Conservation (phyloP, 1,140 invertebrate genomes). For the Meteorus sp. region DNA sequence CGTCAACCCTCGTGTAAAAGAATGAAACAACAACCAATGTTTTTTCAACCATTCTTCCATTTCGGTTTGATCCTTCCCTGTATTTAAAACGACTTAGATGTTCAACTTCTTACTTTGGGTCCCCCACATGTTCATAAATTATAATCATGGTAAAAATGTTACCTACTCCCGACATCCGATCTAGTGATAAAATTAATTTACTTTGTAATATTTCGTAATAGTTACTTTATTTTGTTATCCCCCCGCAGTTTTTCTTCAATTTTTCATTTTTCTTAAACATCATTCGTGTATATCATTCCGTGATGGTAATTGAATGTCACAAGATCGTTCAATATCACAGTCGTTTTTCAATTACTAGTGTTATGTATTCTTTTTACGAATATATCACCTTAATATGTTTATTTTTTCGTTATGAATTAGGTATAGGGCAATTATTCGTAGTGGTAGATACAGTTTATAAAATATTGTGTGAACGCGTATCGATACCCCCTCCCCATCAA, state of each 20-base stretch:
- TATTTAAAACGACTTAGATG: conserved; percentile 12
- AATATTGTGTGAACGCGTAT: conserved; percentile 47
- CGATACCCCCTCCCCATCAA: conserved; percentile 25
- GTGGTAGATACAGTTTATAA: conserved; percentile 57
- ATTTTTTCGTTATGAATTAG: conserved; percentile 51
- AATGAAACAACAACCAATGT: too few species aligned
- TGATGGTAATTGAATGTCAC: conserved; percentile 57
- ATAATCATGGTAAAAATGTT: conserved; percentile 35
- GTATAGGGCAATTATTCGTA: conserved; percentile 46
- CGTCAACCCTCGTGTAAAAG: too few species aligned
- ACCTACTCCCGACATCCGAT: conserved; percentile 47
- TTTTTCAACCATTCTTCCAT: too few species aligned
- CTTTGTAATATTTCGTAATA: conserved; percentile 46
- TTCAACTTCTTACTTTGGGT: conserved; percentile 10
- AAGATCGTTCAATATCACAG: conserved; percentile 61
- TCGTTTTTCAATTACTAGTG: conserved; percentile 53
- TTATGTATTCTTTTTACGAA: conserved; percentile 55
- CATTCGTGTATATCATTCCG: conserved; percentile 34
- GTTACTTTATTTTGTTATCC: conserved; percentile 38
- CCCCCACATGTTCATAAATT: conserved; percentile 32
- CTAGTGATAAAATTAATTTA: conserved; percentile 42
- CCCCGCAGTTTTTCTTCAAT: conserved; percentile 38
- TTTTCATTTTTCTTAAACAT: not conserved
- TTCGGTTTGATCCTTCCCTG: too few species aligned
- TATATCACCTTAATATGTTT: conserved; percentile 49